Evolutionary conservation across 2,888 invertebrate species (phyloP).

Genomic region (Rhyacophila evoluta): DNA sequence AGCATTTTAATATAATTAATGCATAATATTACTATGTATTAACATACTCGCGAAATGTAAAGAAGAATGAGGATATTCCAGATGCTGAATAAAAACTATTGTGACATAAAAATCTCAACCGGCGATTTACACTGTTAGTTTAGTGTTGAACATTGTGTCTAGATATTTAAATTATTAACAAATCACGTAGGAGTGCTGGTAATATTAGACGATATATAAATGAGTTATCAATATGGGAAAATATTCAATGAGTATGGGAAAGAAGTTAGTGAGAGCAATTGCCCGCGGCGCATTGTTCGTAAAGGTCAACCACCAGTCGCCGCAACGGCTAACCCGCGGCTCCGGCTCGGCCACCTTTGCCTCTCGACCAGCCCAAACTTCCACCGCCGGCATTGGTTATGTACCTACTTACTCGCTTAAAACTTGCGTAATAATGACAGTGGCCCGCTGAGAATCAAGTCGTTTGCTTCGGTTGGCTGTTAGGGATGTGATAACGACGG

Average conservation of each 20-base stretch:
- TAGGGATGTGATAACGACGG: too few relatives aligned
- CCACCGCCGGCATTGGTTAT: neutral
- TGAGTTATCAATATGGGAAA: neutral
- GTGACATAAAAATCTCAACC: too few relatives aligned
- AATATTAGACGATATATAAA: neutral
- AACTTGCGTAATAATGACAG: neutral
- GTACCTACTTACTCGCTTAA: neutral
- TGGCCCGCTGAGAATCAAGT: neutral
- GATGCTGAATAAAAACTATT: too few relatives aligned
- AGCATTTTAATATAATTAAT: too few relatives aligned
- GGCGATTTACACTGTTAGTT: too few relatives aligned
- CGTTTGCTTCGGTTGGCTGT: neutral
- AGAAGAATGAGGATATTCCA: too few relatives aligned
- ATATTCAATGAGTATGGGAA: neutral
- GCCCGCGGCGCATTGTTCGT: constrained; percentile 18
- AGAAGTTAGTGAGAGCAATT: neutral
- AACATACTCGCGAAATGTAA: too few relatives aligned
- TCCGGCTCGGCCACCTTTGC: neutral
- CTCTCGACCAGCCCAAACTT: neutral
- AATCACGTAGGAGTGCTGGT: too few relatives aligned
- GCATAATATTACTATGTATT: too few relatives aligned
- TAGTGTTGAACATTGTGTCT: too few relatives aligned
- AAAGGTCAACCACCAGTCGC: constrained; percentile 13
- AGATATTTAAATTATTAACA: too few relatives aligned
- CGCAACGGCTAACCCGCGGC: constrained; percentile 2